phyloP scores from a whole-genome alignment of 53 echinoderm and acorn worm species.

The Actinopyga echinites region DNA sequence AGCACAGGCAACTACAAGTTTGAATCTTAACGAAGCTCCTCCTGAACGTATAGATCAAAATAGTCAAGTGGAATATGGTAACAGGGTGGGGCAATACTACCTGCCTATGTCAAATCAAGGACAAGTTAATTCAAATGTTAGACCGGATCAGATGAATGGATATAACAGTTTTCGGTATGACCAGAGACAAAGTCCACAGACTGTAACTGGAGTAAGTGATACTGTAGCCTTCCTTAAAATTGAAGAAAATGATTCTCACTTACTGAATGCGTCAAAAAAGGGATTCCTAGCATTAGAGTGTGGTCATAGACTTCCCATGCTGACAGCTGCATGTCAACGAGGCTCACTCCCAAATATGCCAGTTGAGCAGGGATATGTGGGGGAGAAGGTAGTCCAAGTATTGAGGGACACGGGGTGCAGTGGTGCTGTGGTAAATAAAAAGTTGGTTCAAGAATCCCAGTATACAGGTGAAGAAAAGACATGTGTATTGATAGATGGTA shows the following conservation, averaged over 20 bases:
- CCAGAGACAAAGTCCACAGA: not conserved
- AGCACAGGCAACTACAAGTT: not conserved
- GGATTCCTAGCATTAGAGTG: not conserved
- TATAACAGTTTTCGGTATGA: no score
- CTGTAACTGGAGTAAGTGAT: not conserved
- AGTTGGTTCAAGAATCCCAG: not conserved
- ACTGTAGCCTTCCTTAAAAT: not conserved
- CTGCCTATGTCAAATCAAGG: no score
- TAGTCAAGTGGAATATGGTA: no score
- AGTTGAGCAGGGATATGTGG: slow-evolving; percentile 13
- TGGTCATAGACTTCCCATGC: not conserved
- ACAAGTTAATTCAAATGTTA: no score
- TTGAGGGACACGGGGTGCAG: slow-evolving; percentile 50
- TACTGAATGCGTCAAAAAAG: not conserved
- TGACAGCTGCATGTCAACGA: not conserved
- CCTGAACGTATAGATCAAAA: no score
- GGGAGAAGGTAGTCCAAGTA: slow-evolving; percentile 3
- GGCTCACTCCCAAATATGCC: not conserved
- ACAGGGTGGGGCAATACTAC: no score
- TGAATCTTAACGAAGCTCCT: no score
- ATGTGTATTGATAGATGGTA: slow-evolving; percentile 41
- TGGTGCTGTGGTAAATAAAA: slow-evolving; percentile 27
- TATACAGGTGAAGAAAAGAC: slow-evolving; percentile 9
- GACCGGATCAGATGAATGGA: no score
- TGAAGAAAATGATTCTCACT: not conserved